Conservation (phyloP, 2,113 vertebrate species). For the Carlito syrichta region DNA sequence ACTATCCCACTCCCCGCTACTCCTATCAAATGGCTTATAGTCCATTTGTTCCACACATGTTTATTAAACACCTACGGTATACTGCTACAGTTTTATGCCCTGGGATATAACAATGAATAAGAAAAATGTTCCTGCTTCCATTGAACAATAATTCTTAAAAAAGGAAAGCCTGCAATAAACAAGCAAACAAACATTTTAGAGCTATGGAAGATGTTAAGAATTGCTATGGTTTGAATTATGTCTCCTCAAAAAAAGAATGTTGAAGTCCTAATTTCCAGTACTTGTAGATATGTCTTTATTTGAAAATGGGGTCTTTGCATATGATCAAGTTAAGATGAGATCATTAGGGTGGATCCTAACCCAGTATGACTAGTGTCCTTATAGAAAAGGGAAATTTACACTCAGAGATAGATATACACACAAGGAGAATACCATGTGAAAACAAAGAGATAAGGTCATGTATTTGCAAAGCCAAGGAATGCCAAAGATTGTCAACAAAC, state of each 20-base stretch:
- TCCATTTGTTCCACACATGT: neutral
- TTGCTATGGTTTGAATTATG: neutral
- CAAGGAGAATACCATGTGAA: neutral
- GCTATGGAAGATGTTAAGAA: neutral
- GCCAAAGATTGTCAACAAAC: neutral
- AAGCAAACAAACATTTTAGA: neutral
- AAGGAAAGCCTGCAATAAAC: neutral
- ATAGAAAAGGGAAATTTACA: neutral
- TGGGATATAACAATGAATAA: neutral
- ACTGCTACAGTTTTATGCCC: neutral
- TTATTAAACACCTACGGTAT: neutral
- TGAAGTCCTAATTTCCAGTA: neutral
- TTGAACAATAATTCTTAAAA: neutral
- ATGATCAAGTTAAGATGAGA: neutral
- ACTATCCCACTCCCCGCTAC: neutral
- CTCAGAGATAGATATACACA: neutral
- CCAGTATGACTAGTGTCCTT: neutral
- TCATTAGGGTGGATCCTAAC: neutral
- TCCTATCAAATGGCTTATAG: neutral
- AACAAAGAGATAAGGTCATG: neutral
- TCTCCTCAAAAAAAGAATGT: neutral
- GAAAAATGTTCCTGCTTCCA: neutral
- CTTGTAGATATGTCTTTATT: neutral
- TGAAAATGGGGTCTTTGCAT: neutral
- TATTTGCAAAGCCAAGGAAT: neutral